Base-by-base conservation (phyloP, 2,113 vertebrate genomes). In the Erinaceus europaeus region DNA sequence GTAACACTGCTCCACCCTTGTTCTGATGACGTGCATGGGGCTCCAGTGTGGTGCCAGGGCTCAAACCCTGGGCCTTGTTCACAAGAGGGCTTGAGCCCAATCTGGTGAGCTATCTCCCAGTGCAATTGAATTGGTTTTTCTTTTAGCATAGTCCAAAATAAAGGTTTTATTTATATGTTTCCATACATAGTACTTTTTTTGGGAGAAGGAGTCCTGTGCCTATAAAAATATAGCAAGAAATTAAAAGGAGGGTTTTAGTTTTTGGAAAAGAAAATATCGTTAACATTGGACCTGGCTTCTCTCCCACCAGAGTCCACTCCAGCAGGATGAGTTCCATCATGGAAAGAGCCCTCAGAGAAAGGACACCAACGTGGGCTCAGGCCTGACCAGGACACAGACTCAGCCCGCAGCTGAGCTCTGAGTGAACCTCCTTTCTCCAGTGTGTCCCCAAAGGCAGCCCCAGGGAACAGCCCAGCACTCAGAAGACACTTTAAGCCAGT, bases 241-340 rank as follows among this genome's bases (percentile, higher is more conserved):
- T 52, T 38, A 77, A 69, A 86, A 73, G 23, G 7, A 48, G 65
- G 46, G n/a, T 73, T 80, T 73, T 38, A 55, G 75, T 71, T 65
- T 85, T 36, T 64, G 46, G 38, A 80, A 88, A 83, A 42, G 57
- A 84, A 90, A 84, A 84, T 61, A 65, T 74, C 81, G 46, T 71
- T 82, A 84, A 77, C 64, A 48, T 29, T 62, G 53, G 68, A 34
- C 8, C 2, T 5, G 11, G 11, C 25, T 65, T 73, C 83, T 52
- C 92, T 92, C 65, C 48, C 65, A 15, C 74, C 52, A 32, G 65
- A 12, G 40, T 46, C 62, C 57, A 9, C n/a, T 32, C 18, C 12
- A 0, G 38, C 1, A 2, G 40, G 48, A 27, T 12, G 52, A 21
- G 18, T n/a, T n/a, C n/a, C 52, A 55, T 55, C 52, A 55, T 55